These are phyloP conservation scores for Pantherophis guttatus DNA, from an alignment of 2,113 vertebrate species.

Conservation along the genomic window DNA sequence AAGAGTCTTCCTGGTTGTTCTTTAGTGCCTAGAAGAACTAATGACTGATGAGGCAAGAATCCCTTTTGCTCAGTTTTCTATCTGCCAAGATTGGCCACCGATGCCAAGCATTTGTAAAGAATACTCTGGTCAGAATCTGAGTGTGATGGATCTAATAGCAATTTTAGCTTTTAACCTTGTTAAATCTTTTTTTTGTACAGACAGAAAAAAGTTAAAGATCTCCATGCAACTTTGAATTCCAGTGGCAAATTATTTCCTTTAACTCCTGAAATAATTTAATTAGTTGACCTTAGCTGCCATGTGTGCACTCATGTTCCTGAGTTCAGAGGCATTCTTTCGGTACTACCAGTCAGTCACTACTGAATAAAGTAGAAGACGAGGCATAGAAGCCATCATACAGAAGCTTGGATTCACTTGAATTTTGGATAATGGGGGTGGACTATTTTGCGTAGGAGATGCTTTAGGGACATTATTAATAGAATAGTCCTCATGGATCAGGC, in stretches of 20 bases:
- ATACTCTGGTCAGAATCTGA: background rate
- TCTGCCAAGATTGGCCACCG: background rate
- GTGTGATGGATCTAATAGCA: background rate
- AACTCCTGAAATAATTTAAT: background rate
- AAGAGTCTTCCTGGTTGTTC: background rate
- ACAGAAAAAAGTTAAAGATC: background rate
- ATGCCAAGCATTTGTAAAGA: background rate
- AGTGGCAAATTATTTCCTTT: background rate
- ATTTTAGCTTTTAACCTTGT: background rate
- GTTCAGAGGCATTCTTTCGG: background rate
- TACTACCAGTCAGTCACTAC: background rate
- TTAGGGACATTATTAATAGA: background rate
- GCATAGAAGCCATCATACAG: background rate
- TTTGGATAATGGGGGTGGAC: background rate
- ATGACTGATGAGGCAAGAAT: background rate
- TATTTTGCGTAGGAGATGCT: background rate
- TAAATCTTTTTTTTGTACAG: background rate
- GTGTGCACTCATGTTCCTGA: background rate
- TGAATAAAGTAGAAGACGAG: background rate
- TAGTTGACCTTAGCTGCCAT: background rate
- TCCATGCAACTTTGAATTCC: background rate
- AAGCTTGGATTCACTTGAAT: background rate
- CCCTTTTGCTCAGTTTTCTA: background rate
- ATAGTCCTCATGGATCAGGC: background rate
- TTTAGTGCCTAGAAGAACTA: background rate